Evolutionary conservation across 2,797 vertebrate species (phyloP), one percentile per base, ranked within the genome.

Genomic region (Botia kubotai): DNA sequence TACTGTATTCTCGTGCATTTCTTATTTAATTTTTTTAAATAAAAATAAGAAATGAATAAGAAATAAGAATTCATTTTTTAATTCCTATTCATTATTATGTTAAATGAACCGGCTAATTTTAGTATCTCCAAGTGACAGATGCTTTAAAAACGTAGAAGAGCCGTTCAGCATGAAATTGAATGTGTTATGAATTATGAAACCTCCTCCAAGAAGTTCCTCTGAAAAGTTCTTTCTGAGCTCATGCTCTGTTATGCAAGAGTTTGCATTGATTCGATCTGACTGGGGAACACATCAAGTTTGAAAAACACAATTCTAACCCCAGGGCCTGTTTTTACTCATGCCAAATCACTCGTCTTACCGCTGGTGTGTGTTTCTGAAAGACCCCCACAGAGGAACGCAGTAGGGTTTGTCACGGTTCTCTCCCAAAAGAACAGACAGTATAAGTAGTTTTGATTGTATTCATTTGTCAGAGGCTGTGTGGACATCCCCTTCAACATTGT

Each of bases 381-480:
- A 57, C 50, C 65, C 53, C 16, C 10, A n/a, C 29, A 23, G 13
- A 39, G 19, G 13, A 76, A 17, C n/a, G 14, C 8, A 10, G 10
- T 67, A 29, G 63, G 63, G 11, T 26, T 57, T 68, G n/a, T 68
- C 21, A 46, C 11, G 6, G 13, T 67, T 67, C 74, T 66, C 46
- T 52, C 26, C 6, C n/a, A 36, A 6, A 19, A 1, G 23, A 76
- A 66, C 29, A 23, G 36, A 13, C 50, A 6, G 0, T 57, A 57
- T 29, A 6, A 77, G 65, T 39, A 53, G 33, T 12, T 33, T 11
- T 69, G 63, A 66, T 66, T 66, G 66, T 58, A 16, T 77, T 14
- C 29, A 69, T 77, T 69, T 60, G 14, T 68, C 36, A 12, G 74
- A 67, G 29, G 8, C 19, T 67, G 16, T 66, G 6, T 46, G 33